Percentiles rank a stretch among this genome's conserved stretches.
Evolutionary conservation across 2,888 invertebrate species (phyloP).

Genomic region (Lamproptera curius): DNA sequence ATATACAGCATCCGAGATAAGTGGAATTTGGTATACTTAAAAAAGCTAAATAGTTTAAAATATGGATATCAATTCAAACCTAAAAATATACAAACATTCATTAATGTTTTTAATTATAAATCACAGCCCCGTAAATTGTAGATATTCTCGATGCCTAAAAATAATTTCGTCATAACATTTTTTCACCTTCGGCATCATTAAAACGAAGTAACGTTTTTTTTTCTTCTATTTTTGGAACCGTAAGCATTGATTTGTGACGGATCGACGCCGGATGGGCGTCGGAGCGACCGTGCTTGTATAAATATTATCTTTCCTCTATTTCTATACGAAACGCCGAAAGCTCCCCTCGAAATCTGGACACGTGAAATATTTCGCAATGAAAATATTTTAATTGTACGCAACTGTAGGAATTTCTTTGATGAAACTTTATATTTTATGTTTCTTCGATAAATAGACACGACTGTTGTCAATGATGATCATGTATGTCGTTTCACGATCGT

Average conservation of each 20-base stretch:
- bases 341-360: slow-evolving; percentile 10
- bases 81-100: no score
- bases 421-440: no score
- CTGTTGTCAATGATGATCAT: background rate
- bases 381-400: slow-evolving; percentile 7
- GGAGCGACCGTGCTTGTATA: slow-evolving; percentile 12
- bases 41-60: no score
- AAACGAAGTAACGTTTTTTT: slow-evolving; percentile 3
- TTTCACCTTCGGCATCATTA: background rate
- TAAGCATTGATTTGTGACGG: slow-evolving; percentile 10
- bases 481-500: background rate
- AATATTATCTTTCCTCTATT: slow-evolving; percentile 19
- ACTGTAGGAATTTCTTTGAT: slow-evolving; percentile 8
- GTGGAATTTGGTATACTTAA: no score
- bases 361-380: slow-evolving; percentile 10
- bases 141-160: no score
- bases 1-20: no score
- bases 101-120: no score
- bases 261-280: slow-evolving; percentile 10
- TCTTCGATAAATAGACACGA: background rate
- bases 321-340: slow-evolving; percentile 11
- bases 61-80: no score
- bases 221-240: background rate
- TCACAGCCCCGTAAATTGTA: no score
- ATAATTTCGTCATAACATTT: no score